Base-by-base conservation (phyloP, 2,113 vertebrate species). In the Crotalus horridus region DNA sequence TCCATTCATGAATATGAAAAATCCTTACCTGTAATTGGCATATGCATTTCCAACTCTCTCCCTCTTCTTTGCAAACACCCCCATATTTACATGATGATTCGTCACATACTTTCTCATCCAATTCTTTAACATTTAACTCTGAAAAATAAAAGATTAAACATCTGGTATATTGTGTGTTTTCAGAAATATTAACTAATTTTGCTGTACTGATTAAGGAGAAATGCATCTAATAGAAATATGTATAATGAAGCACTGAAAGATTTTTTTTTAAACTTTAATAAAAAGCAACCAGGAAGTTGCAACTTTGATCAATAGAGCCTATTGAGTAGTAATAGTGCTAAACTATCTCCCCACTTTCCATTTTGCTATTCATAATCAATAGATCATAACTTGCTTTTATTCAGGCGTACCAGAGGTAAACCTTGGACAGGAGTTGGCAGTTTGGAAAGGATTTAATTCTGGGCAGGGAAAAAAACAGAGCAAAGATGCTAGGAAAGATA, bases 11-110 rank as follows among this genome's bases (percentile, higher is more conserved):
- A 90, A 93, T 61, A 61, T 94, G 87, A 94, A 74, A 86, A 93
- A 92, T 95, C 96, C 98, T 98, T 97, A 99, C 99, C 98, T 99
- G 98, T 96, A 99, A 99, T 69, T 99, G 98, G 96, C 99, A 99
- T 26, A 98, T 98, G 95, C 99, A 99, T 95, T 98, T 99, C 96
- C 99, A 97, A 95, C 98, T 98, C n/a, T 98, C 98, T 0, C 98
- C 98, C 91, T 99, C 99, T 96, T 99, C 98, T 94, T 98, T 98
- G 96, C 99, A 99, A 95, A 98, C 97, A 53, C 99, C 99, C 96
- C 98, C 99, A 0, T 98, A 99, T 94, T 98, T 98, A 98, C 99
- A 99, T 0, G 98, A 98, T 0, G 98, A 98, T 91, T 99, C 98
- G 93, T 99, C 99, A 88, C 99, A 99, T 54, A 98, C 97, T 96